Evolutionary conservation across 2,797 vertebrate species (phyloP).

Genomic region (Rhabdomys pumilio): DNA sequence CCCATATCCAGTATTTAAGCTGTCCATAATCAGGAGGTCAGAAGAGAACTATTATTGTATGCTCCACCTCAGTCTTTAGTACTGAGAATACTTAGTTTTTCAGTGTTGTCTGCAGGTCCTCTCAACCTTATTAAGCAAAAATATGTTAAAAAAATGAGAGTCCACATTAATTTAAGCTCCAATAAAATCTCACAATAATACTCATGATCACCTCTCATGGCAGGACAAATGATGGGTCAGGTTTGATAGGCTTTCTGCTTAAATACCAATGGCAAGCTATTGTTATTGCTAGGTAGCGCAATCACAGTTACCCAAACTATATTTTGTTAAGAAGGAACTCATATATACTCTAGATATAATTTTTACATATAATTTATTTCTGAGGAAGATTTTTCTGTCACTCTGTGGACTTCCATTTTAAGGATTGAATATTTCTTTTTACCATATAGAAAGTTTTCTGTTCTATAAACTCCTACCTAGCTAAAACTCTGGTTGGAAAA

Average conservation of each 20-base stretch:
- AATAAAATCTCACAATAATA: background rate
- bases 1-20: too few species aligned
- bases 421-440: background rate
- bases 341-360: background rate
- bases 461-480: background rate
- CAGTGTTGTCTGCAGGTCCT: background rate
- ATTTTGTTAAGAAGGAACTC: background rate
- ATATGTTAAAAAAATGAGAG: background rate
- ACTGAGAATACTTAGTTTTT: too few species aligned
- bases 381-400: background rate
- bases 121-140: background rate
- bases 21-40: too few species aligned
- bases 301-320: background rate
- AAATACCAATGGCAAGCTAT: background rate
- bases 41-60: too few species aligned
- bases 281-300: too few species aligned
- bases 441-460: background rate
- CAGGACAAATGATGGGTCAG: background rate
- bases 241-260: background rate
- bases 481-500: background rate
- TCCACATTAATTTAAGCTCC: background rate
- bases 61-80: too few species aligned
- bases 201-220: background rate
- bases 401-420: background rate
- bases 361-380: background rate